Percentiles rank a stretch among this genome's conserved stretches.
Evolutionary conservation across 2,888 invertebrate species (phyloP).

Genomic region (Temnothorax ravouxi): DNA sequence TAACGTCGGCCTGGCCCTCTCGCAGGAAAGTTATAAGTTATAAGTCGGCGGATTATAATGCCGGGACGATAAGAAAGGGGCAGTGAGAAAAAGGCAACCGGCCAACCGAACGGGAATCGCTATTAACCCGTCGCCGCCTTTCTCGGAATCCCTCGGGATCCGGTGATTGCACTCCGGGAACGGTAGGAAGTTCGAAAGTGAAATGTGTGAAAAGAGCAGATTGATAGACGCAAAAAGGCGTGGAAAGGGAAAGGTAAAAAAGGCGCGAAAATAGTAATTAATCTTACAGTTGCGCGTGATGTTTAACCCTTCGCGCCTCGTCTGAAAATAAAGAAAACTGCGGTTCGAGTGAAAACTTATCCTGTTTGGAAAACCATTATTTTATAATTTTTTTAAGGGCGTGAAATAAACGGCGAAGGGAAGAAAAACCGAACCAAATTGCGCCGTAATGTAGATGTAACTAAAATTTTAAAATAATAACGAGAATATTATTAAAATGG

Average conservation of each 20-base stretch:
- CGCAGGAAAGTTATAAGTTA: slow-evolving; percentile 77
- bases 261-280: slow-evolving; percentile 40
- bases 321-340: not conserved
- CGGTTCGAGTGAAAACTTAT: not conserved
- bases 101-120: slow-evolving; percentile 58
- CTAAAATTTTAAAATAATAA: not conserved
- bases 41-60: slow-evolving; percentile 77
- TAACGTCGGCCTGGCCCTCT: slow-evolving; percentile 29
- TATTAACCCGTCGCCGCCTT: slow-evolving; percentile 70
- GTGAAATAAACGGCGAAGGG: not conserved
- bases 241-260: slow-evolving; percentile 31
- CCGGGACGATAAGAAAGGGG: slow-evolving; percentile 73
- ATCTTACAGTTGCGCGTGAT: slow-evolving; percentile 33
- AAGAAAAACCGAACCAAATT: not conserved
- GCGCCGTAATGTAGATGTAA: not conserved
- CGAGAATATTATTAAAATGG: not conserved
- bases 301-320: slow-evolving; percentile 21
- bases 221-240: slow-evolving; percentile 39
- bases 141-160: slow-evolving; percentile 24
- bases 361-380: not conserved
- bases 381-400: not conserved
- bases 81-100: slow-evolving; percentile 62
- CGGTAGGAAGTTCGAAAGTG: slow-evolving; percentile 46
- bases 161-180: slow-evolving; percentile 31
- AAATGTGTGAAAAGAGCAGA: slow-evolving; percentile 47